Evolutionary conservation across 2,888 invertebrate genomes (phyloP).

Genomic region (Trachelus tabidus): DNA sequence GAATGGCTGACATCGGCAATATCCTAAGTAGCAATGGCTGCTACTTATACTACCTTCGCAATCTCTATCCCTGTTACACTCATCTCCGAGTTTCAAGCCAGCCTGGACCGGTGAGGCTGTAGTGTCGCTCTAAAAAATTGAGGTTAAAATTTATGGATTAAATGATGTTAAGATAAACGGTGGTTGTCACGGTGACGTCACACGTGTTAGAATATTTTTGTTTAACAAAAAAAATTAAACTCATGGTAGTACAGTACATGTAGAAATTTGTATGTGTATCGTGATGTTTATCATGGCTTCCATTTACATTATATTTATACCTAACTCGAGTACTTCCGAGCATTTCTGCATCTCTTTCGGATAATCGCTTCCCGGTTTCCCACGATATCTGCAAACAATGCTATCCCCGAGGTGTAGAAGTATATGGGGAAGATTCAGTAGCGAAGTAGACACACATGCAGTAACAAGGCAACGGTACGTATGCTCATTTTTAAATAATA

Average conservation of each 20-base stretch:
- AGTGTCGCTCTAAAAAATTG: conserved; percentile 29
- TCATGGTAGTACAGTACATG: not conserved
- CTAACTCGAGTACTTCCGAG: not conserved
- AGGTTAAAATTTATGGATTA: not conserved
- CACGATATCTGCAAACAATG: conserved; percentile 58
- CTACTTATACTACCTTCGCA: conserved; percentile 73
- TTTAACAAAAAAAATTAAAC: not conserved
- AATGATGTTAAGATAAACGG: not conserved
- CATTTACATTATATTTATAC: not conserved
- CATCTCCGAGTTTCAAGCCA: conserved; percentile 70
- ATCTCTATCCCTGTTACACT: conserved; percentile 74
- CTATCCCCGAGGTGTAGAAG: conserved; percentile 24
- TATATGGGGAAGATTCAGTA: not conserved
- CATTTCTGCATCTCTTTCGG: not conserved
- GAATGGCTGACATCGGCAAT: conserved; percentile 85
- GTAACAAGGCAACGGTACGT: not conserved
- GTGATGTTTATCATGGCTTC: not conserved
- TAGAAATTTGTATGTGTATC: not conserved
- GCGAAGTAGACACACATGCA: not conserved
- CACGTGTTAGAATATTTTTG: not conserved
- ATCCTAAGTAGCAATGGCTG: conserved; percentile 76
- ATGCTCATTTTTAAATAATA: not conserved
- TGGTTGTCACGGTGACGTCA: not conserved
- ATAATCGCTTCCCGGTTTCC: conserved; percentile 59
- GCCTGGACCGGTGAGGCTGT: conserved; percentile 34